Evolutionary conservation across 2,888 invertebrate genomes (phyloP), one percentile per base, ranked within the genome.

Genomic region (Hydrotaea cyrtoneurina): DNA sequence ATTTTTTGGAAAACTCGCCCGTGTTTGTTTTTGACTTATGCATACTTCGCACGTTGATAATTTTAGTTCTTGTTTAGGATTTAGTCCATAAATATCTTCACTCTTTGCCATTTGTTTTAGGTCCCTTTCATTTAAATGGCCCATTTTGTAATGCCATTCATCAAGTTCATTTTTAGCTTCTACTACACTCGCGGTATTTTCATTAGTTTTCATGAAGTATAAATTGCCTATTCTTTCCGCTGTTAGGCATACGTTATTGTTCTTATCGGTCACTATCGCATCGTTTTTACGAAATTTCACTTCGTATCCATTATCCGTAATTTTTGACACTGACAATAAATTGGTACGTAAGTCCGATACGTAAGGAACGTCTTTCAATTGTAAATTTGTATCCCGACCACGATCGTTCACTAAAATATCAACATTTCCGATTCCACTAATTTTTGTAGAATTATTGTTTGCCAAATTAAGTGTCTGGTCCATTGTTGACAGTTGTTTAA

Each of bases 251-350:
- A 69, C 26, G 15, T 78, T 53, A 21, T 77, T 66, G 13, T 78
- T 77, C 39, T 79, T n/a, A 50, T 76, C 72, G 15, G 39, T 26
- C 4, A 85, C 46, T 39, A 74, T 13, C 15, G 82, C 55, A 17
- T 82, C 31, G 13, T 64, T 66, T 64, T 78, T 77, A 7, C 64
- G 50, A 80, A 85, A 86, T n/a, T 64, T 43, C n/a, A 85, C 80
- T 23, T 78, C 82, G 23, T 78, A 86, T 0, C 86, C 87, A 36
- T 77, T 78, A 5, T 80, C 77, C 1, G 80, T 86, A 21, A 84
- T 82, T 76, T 85, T 86, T 1, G 83, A 74, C 7, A 86, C 76
- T 1, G 84, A 87, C 26, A 87, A 62, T 15, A 86, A 76, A 76
- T 86, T 87, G 43, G 86, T 80, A 2, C 64, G 50, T 55, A 79